Evolutionary conservation across 2,113 vertebrate species (phyloP), one percentile per base, ranked within the genome.

Genomic region (Thomomys bottae): DNA sequence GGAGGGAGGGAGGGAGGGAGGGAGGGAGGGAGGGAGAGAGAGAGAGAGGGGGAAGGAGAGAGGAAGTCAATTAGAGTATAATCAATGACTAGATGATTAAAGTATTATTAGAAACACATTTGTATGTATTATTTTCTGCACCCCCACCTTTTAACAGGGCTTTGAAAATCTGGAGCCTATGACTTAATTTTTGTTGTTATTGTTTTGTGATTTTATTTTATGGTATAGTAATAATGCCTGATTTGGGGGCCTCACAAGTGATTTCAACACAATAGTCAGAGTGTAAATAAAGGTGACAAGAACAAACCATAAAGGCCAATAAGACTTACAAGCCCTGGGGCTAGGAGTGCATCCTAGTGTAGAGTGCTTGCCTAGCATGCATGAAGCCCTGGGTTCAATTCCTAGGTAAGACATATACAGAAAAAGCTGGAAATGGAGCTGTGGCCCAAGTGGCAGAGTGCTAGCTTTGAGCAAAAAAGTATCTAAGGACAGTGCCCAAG

Each of bases 181-280:
- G 42, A 61, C 75, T 88, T 94, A 36, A 66, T 73, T 91, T 92
- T 88, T 57, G 17, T 72, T 87, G 49, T 54, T 54, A 15, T 54
- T 54, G n/a, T n/a, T n/a, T 71, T 87, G 54, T 59, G 49, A 76
- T 40, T 87, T 70, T 23, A 72, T 78, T 92, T 91, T 80, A 30
- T 36, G 66, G 21, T 72, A 12, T 49, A 11, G 10, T 86, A 17
- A 17, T 0, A 45, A 10, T 26, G 63, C n/a, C 26, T 83, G 38
- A 7, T 71, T 11, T 66, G 14, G 28, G 59, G 38, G 15, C 54
- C 71, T 76, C 38, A n/a, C 0, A 67, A 6, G 34, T 20, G 72
- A 63, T 30, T 2, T 14, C 57, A 34, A 34, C 59, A 59, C 18
- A 86, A n/a, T 0, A 79, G 24, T 21, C n/a, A 59, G 0, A 57